A percentile compares a stretch with the other conserved stretches of the same genome.
phyloP scores from a whole-genome alignment of 1,140 invertebrate genomes.

The Leptopilina clavipes region DNA sequence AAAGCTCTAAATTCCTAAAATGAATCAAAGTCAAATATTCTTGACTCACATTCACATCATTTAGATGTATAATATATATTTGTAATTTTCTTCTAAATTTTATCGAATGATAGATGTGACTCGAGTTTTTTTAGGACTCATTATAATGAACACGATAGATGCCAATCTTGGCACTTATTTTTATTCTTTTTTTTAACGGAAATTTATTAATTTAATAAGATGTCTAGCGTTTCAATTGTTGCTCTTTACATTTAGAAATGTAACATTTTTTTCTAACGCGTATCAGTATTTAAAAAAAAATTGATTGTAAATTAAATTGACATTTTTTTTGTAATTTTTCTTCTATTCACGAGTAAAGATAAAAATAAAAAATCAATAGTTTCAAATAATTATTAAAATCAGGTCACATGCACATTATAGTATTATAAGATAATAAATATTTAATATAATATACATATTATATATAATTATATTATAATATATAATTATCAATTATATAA shows the following conservation, averaged over 20 bases:
- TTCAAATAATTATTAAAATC: no score
- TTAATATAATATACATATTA: no score
- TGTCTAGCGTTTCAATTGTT: background rate
- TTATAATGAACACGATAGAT: background rate
- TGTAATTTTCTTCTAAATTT: background rate
- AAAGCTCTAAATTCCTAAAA: background rate
- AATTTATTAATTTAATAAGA: background rate
- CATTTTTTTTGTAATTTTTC: no score
- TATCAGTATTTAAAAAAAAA: background rate
- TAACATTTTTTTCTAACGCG: background rate
- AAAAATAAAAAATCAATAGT: no score
- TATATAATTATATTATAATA: no score
- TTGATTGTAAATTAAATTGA: no score
- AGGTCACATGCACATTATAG: no score
- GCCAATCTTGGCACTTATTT: background rate
- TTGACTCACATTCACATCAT: background rate
- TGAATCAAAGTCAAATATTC: background rate
- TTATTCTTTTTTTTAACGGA: background rate
- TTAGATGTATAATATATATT: background rate
- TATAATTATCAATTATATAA: no score
- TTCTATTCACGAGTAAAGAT: no score
- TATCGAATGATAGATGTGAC: background rate
- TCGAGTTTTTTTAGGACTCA: background rate
- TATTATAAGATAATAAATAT: no score
- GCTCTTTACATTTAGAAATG: background rate